These are phyloP conservation scores for Nerophis lumbriciformis DNA, from an alignment of 2,113 vertebrate genomes.

Conservation along the genomic window DNA sequence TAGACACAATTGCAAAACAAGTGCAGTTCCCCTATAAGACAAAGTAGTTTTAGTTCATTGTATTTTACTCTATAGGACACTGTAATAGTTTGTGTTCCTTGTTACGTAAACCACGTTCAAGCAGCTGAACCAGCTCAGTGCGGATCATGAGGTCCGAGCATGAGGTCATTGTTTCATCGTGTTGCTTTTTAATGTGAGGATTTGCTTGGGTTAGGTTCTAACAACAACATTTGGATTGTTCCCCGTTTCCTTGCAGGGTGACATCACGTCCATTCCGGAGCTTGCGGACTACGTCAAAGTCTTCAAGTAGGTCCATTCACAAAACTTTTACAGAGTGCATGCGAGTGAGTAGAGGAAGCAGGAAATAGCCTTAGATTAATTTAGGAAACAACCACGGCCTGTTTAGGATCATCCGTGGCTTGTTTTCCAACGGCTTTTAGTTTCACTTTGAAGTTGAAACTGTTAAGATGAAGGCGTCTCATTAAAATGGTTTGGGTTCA, in stretches of 20 bases:
- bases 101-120: background rate
- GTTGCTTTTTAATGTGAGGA: background rate
- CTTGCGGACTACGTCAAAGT: conserved; percentile 97
- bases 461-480: conserved; percentile 18
- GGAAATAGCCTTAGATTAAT: conserved; percentile 16
- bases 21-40: no score
- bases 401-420: conserved; percentile 30
- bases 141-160: conserved; percentile 15
- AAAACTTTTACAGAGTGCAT: background rate
- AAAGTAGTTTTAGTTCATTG: no score
- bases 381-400: conserved; percentile 12
- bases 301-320: conserved; percentile 89
- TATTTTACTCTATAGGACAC: no score
- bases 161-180: conserved; percentile 21
- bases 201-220: conserved; percentile 6
- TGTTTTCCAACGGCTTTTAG: conserved; percentile 36
- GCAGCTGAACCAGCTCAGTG: background rate
- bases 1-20: no score
- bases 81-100: background rate
- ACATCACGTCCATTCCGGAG: conserved; percentile 98
- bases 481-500: conserved; percentile 44
- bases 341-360: conserved; percentile 4
- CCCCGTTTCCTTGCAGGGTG: conserved; percentile 76
- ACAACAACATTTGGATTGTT: conserved; percentile 10
- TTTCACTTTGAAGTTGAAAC: conserved; percentile 33